Base-by-base conservation (phyloP, 1,140 invertebrate genomes). In the Hypsibius dujardini region DNA sequence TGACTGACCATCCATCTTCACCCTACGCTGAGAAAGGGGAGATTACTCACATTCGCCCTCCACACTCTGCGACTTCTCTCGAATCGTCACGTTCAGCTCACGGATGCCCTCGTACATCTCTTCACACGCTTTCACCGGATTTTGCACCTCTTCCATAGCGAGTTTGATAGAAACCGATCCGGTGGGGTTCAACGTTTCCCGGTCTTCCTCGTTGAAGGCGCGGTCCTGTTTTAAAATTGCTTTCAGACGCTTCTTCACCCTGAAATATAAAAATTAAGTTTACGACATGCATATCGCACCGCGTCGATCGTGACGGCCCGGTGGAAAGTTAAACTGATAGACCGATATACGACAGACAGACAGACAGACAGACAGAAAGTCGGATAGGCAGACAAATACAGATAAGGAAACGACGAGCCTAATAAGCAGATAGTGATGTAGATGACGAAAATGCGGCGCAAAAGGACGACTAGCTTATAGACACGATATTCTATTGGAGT, bases 201-300 rank as follows among this genome's bases (percentile, higher is more conserved):
- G 3, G 40, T 67, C 62, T 42, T 67, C 62, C 3, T 67, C 62
- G 7, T 7, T 14, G 42, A 67, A 67, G 42, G 7, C 62, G 40
- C 7, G 7, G 42, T 67, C 40, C 40, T 67, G 7, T 42, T 67
- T 67, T 40, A 67, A 3, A 42, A 67, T 67, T 7, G 7, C 40
- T 67, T 67, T 67, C 62, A 67, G 62, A 3, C 62, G 7, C 42
- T 67, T 67, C 40, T 67, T 67, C 7, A 67, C 62, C 12, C 62
- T 67, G 42, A 3, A 56, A 56, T 42, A 67, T 3, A 14, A 14
- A 14, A 67, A 67, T 42, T 42, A 12, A 7, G 45, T 67, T 67
- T 14, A 67, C 62, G 3, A 67, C 3, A 7, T 14, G 7, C 62
- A 67, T 3, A 67, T 56, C 50, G 50, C 50, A n/a, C 50, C n/a